A percentile compares a stretch with the other conserved stretches of the same genome.
Conservation (phyloP, 1,140 invertebrate genomes). For the Aethina tumida region DNA sequence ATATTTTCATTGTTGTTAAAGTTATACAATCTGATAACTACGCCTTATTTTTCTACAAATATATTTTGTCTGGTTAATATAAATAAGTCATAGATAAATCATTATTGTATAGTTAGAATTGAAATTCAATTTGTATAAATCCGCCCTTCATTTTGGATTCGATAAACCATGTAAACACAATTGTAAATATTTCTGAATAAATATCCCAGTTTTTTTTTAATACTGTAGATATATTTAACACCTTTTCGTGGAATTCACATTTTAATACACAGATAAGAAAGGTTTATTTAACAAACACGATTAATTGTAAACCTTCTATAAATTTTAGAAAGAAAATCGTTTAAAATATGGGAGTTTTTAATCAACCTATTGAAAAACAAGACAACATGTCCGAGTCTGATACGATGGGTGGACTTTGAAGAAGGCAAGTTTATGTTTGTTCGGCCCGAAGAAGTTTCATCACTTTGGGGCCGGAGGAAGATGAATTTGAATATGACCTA, state of each 20-base stretch:
- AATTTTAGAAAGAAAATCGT: constrained; percentile 11
- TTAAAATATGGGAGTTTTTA: constrained; percentile 56
- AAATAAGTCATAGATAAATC: too few species aligned
- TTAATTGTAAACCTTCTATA: not conserved
- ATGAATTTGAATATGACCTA: constrained; percentile 89
- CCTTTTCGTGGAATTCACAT: not conserved
- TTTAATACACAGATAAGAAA: not conserved
- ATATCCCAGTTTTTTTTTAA: not conserved
- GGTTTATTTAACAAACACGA: not conserved
- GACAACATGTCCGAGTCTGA: constrained; percentile 66
- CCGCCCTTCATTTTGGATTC: too few species aligned
- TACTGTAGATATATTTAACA: not conserved
- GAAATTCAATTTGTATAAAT: too few species aligned
- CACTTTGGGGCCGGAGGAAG: constrained; percentile 78
- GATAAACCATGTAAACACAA: not conserved
- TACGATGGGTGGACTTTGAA: constrained; percentile 81
- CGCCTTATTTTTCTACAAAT: too few species aligned
- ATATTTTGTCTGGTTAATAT: too few species aligned
- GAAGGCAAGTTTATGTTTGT: constrained; percentile 83
- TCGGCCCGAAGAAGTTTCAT: constrained; percentile 79
- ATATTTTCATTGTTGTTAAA: too few species aligned
- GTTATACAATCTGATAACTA: too few species aligned
- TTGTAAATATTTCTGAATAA: not conserved
- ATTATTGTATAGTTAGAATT: too few species aligned
- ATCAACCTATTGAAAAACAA: constrained; percentile 66